Evolutionary conservation across 2,888 invertebrate species (phyloP).

Genomic region (Asteroscopus sphinx): DNA sequence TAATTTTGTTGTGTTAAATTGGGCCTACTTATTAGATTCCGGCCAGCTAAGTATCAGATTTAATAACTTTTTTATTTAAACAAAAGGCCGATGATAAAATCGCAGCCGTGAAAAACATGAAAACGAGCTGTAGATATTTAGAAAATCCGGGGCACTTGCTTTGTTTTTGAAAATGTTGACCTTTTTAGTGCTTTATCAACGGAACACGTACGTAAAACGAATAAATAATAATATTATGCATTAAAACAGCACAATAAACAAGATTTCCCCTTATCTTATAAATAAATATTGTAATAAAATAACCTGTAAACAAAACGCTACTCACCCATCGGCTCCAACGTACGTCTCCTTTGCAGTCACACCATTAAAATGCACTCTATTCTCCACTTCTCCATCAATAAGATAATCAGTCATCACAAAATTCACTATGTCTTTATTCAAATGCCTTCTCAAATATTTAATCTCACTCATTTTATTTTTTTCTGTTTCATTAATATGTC

Average conservation of each 20-base stretch:
- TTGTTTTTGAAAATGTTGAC: too few species aligned
- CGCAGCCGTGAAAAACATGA: too few species aligned
- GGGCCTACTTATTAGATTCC: too few species aligned
- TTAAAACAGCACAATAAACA: neutral
- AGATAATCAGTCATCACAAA: conserved; percentile 92
- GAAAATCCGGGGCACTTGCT: too few species aligned
- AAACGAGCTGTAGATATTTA: too few species aligned
- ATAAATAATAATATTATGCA: neutral
- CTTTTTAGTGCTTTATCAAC: too few species aligned
- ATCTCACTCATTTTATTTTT: conserved; percentile 78
- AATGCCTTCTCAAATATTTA: conserved; percentile 79
- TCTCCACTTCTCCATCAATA: conserved; percentile 93
- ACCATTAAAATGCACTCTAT: conserved; percentile 91
- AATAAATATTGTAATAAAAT: neutral
- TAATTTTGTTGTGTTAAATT: too few species aligned
- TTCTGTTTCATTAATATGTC: conserved; percentile 66
- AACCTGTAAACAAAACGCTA: neutral
- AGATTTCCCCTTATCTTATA: neutral
- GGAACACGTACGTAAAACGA: neutral
- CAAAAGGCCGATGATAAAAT: too few species aligned
- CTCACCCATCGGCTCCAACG: conserved; percentile 89
- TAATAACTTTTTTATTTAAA: too few species aligned
- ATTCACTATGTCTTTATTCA: conserved; percentile 86
- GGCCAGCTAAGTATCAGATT: too few species aligned
- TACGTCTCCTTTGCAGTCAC: conserved; percentile 92